phyloP scores from a whole-genome alignment of 2,113 vertebrate species.

The Misgurnus anguillicaudatus region DNA sequence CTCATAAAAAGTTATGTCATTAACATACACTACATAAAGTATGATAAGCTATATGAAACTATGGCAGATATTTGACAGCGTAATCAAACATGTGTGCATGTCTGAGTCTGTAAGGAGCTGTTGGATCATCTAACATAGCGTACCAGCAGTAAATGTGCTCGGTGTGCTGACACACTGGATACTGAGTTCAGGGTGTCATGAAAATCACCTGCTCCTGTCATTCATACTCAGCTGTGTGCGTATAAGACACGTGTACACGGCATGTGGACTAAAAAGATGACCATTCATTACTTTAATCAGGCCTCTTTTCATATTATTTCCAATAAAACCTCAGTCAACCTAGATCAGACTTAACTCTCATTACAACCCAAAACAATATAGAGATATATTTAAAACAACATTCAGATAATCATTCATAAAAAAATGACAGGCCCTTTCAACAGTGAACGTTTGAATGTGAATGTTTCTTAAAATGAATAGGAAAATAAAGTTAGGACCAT shows the following conservation, averaged over 20 bases:
- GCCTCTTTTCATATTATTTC: conserved; percentile 13
- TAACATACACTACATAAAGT: background rate
- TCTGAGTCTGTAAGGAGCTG: background rate
- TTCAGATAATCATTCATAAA: conserved; percentile 1
- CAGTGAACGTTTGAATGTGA: background rate
- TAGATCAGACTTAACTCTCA: background rate
- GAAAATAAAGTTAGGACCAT: background rate
- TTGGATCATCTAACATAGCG: conserved; percentile 12
- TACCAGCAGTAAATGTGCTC: conserved; percentile 23
- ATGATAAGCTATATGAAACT: background rate
- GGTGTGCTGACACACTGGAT: conserved; percentile 50
- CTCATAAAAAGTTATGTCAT: background rate
- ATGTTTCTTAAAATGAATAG: background rate
- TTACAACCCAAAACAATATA: background rate
- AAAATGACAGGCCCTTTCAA: background rate
- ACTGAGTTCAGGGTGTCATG: conserved; percentile 64
- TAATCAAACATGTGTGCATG: conserved; percentile 12
- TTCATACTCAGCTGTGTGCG: conserved; percentile 56
- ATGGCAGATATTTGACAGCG: conserved; percentile 11
- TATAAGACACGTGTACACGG: conserved; percentile 18
- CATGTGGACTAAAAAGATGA: background rate
- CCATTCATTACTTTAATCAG: conserved; percentile 9
- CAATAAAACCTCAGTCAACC: background rate
- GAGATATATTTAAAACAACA: background rate
- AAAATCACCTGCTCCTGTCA: conserved; percentile 78